These are phyloP conservation scores for Calonectris borealis DNA, from an alignment of 2,113 vertebrate species.

Conservation along the genomic window DNA sequence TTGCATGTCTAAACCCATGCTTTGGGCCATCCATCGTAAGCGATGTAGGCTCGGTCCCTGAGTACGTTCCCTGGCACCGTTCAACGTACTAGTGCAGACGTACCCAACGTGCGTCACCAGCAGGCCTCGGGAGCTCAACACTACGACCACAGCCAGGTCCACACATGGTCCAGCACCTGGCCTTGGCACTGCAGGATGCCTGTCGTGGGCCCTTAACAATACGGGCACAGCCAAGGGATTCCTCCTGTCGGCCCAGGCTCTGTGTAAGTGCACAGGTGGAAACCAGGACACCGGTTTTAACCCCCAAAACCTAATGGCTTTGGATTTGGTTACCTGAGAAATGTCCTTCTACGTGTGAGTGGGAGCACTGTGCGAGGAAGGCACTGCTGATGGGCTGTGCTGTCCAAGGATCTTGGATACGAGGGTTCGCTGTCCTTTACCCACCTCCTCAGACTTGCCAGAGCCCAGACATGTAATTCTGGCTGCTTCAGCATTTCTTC, in stretches of 20 bases:
- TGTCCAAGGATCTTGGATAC: not conserved
- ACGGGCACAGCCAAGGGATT: not conserved
- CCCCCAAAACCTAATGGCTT: not conserved
- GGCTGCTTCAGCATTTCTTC: not conserved
- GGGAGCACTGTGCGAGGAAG: not conserved
- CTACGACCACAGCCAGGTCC: not conserved
- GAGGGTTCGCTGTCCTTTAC: not conserved
- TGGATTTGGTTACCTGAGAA: not conserved
- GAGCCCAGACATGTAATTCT: not conserved
- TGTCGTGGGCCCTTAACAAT: too few relatives aligned
- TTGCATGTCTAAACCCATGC: not conserved
- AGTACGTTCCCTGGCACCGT: fast-evolving
- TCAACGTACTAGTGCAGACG: not conserved
- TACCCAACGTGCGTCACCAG: not conserved
- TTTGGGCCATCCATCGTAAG: not conserved
- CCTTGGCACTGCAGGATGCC: not conserved
- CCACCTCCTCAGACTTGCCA: fast-evolving
- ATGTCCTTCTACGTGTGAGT: not conserved
- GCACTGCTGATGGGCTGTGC: not conserved
- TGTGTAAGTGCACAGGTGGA: not conserved
- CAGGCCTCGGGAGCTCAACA: fast-evolving
- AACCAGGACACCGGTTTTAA: not conserved
- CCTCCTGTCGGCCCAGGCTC: not conserved
- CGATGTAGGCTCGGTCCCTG: not conserved
- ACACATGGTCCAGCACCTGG: not conserved